phyloP scores from a whole-genome alignment of 2,888 invertebrate genomes.

The Blastobasis adustella region DNA sequence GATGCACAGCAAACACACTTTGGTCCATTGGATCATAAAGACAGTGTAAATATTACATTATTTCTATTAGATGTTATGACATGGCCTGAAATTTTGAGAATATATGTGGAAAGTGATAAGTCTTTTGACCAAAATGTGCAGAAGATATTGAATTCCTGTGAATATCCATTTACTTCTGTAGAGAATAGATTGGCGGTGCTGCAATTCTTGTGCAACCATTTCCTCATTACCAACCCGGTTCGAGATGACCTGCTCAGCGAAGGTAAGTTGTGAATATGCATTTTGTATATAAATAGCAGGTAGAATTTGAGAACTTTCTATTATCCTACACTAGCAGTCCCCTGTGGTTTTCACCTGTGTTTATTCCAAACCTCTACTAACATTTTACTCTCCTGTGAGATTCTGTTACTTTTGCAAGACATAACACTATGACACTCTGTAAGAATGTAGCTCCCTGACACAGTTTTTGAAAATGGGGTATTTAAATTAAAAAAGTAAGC shows the following conservation, averaged over 20 bases:
- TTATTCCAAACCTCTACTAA: no score
- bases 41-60: constrained; percentile 94
- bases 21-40: constrained; percentile 97
- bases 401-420: no score
- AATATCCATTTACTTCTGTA: constrained; percentile 91
- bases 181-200: constrained; percentile 87
- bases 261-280: constrained; percentile 69
- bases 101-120: constrained; percentile 94
- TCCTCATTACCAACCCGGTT: constrained; percentile 93
- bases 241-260: constrained; percentile 95
- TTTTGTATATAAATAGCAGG: no score
- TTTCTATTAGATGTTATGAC: constrained; percentile 96
- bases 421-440: no score
- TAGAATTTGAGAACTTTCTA: no score
- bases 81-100: constrained; percentile 94
- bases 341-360: no score
- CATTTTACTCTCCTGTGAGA: no score
- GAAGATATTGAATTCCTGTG: constrained; percentile 80
- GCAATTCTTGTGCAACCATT: constrained; percentile 95
- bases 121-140: constrained; percentile 83
- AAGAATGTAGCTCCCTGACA: no score
- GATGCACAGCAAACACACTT: constrained; percentile 96
- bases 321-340: no score
- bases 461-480: no score
- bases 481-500: no score